Base-by-base conservation (phyloP, 2,888 invertebrate genomes). In the Zootermopsis nevadensis region DNA sequence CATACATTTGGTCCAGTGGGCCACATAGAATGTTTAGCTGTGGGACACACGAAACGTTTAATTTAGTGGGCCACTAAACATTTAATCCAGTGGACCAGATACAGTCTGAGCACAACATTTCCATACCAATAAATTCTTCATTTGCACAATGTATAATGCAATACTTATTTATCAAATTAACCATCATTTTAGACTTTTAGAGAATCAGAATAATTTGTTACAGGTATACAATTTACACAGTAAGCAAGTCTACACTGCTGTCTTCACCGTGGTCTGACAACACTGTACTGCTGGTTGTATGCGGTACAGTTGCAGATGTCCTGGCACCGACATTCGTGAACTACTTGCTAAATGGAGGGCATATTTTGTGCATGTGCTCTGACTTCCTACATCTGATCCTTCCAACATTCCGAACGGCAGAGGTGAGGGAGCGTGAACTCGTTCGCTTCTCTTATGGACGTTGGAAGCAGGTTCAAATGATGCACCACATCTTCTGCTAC, bases 401-500 rank as follows among this genome's bases (percentile, higher is more conserved):
- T 86, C 95, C 96, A 33, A 94, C 94, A 83, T 96, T 96, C 89
- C 94, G 95, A 87, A 96, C 96, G 82, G 96, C 96, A 12, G 96
- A 96, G 91, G 93, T 96, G 60, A 93, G 96, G 35, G 96, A 96
- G 89, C 94, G 95, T 88, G 96, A 96, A 89, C 90, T 96, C 80
- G 96, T 96, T 2, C 93, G 95, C 86, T 96, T 96, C 88, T 94
- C 95, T 2, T 96, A 95, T 86, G 95, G 94, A 85, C 93, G 94
- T 88, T 96, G 96, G 96, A 94, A 94, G 87, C 93, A 94, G 8
- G 95, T 96, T 0, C 86, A 86, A 33, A 94, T 96, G 94, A 95
- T 96, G 92, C 96, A 96, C 89, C 96, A 96, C 87, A 95, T 96
- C 85, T 96, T 96, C 89, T 96, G 96, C 88, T 96, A 96, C 88